Evolutionary conservation across 2,797 vertebrate species (phyloP), one percentile per base, ranked within the genome.

Genomic region (Poecilia velifera): DNA sequence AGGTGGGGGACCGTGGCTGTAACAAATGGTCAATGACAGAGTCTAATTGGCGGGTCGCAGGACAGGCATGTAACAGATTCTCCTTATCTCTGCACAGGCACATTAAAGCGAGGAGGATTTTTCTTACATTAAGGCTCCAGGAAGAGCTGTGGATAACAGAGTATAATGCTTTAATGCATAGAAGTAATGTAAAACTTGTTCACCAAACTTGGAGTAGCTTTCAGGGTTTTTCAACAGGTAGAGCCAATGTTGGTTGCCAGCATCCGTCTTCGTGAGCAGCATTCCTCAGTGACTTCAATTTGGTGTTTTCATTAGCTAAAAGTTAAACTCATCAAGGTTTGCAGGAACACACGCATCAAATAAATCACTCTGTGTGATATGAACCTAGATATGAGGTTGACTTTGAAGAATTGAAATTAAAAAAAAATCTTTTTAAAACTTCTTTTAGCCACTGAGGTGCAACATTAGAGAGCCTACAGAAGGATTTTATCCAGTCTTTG

Each of bases 11-110:
- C 77, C 22, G 85, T 72, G n/a, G 76, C 77, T 72, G 13, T 87
- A 91, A 93, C 88, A 91, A 92, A 92, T 85, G 85, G 82, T 94
- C 93, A 89, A 93, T 84, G 90, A 80, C 90, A 80, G 51, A 20
- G 78, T 84, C 76, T 93, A 92, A 95, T 93, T 92, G 89, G 76
- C 7, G 28, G 66, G 70, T 84, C 71, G 64, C 25, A 34, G 78
- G 88, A 88, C 80, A 83, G 71, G 51, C 84, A 5, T 78, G 86
- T 77, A 72, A 79, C 77, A 80, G 74, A 89, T 90, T 76, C 66
- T 62, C 81, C 87, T 74, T 28, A 83, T 73, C 77, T 92, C 90
- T 87, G 90, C 89, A 90, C 71, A 68, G 74, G 76, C 53, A 64
- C 80, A 72, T 78, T 74, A 82, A 55, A 82, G 73, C 79, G 18